phyloP scores from a whole-genome alignment of 2,113 vertebrate species.

The Picathartes gymnocephalus region DNA sequence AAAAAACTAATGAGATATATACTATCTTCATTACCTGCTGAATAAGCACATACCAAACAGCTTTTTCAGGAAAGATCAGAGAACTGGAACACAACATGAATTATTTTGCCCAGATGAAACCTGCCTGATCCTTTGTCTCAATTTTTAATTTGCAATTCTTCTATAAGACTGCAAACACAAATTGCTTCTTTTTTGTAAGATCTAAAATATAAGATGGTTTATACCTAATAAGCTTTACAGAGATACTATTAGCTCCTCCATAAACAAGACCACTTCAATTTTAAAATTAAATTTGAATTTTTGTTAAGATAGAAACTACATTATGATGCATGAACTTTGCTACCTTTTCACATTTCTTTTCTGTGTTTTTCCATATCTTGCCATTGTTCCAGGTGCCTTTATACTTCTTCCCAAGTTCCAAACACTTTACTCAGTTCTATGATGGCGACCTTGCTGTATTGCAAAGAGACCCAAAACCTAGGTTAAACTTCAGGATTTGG shows the following conservation, averaged over 20 bases:
- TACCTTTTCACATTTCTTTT: neutral
- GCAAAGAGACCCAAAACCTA: neutral
- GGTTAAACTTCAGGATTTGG: neutral
- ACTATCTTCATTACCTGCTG: neutral
- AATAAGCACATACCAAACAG: neutral
- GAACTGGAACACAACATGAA: neutral
- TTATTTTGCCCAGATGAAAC: neutral
- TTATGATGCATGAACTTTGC: neutral
- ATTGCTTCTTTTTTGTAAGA: neutral
- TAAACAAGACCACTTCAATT: neutral
- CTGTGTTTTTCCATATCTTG: constrained; percentile 39
- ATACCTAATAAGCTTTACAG: neutral
- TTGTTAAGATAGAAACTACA: neutral
- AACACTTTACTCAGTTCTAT: neutral
- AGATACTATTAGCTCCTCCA: neutral
- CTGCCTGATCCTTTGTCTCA: neutral
- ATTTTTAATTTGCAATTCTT: constrained; percentile 44
- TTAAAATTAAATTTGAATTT: neutral
- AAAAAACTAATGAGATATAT: neutral
- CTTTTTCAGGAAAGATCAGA: neutral
- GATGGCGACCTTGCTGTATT: neutral
- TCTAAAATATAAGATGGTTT: neutral
- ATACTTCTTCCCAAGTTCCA: neutral
- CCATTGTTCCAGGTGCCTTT: constrained; percentile 63
- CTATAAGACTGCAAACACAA: neutral